These are phyloP conservation scores for Trachops cirrhosus DNA, from an alignment of 2,797 vertebrate genomes.

Conservation along the genomic window DNA sequence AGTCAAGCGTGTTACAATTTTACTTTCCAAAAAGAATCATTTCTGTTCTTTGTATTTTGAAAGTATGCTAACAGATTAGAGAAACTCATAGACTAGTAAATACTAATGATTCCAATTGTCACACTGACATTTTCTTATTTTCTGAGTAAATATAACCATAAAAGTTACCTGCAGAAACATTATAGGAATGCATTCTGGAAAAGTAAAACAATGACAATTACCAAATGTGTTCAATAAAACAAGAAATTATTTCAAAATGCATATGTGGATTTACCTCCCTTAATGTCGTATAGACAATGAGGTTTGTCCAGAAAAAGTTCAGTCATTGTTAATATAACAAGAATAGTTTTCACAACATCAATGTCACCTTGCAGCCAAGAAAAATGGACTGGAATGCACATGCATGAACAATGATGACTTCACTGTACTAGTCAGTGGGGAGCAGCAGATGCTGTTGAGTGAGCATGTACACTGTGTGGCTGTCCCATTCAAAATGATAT, in stretches of 20 bases:
- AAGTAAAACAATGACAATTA: not conserved
- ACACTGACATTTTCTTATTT: not conserved
- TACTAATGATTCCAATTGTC: not conserved
- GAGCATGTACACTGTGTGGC: too few relatives aligned
- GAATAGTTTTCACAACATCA: too few relatives aligned
- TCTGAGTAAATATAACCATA: not conserved
- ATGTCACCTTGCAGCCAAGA: too few relatives aligned
- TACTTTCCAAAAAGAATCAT: not conserved
- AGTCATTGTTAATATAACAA: too few relatives aligned
- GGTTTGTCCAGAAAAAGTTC: too few relatives aligned
- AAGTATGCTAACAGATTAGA: not conserved
- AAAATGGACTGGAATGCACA: too few relatives aligned
- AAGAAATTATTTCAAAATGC: not conserved
- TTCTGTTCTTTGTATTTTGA: not conserved
- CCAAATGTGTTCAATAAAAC: not conserved
- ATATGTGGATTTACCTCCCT: not conserved
- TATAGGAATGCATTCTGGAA: not conserved
- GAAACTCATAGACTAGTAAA: not conserved
- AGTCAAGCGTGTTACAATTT: not conserved
- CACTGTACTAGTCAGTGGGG: too few relatives aligned
- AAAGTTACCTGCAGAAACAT: not conserved
- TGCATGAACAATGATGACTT: too few relatives aligned
- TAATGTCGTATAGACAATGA: not conserved
- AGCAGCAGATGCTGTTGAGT: too few relatives aligned
- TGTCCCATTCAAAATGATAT: too few relatives aligned